Base-by-base conservation (phyloP, 30 jellyfish, hydroid and myxozoan genomes). In the Turritopsis rubra region DNA sequence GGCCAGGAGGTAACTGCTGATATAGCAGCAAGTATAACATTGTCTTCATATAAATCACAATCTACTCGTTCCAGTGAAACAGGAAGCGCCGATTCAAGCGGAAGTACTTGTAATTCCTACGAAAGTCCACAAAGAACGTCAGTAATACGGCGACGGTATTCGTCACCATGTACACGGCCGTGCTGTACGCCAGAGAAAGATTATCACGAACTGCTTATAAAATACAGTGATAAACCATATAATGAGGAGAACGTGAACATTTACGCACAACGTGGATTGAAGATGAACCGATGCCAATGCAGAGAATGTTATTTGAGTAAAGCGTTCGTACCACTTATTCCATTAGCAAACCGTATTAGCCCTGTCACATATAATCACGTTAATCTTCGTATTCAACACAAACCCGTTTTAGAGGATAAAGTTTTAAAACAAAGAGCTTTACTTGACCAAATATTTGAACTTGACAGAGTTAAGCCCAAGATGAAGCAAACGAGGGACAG, bases 11-110 rank as follows among this genome's bases (percentile, higher is more conserved):
- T 41, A 13, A 13, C 60, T 41, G 60, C 60, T 41, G 60, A 13
- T 41, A 41, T 41, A 3, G 60, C 60, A 41, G 60, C 60, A 5
- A 41, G 60, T 3, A 41, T 41, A 5, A 13, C 60, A 3, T 41
- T 41, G 9, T 41, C 60, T 41, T 13, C 60, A 13, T 41, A 41
- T 41, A 41, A 41, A 41, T 41, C 60, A 3, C 60, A 41, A 13
- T 68, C 77, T 68, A 23, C 31, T 22, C 77, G 77, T 19, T 68
- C 77, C 31, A 68, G 77, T 68, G 77, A 68, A 68, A 7, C 77
- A 68, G 30, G 77, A n/a, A 68, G 77, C 19, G 77, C 0, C 16
- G 30, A 68, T 7, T 68, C 77, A 1, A 68, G 77, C 21, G 77
- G 77, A 19, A 68, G 77, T 68, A 19, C 77, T 7, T 68, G 77